Evolutionary conservation across 2,888 invertebrate genomes (phyloP).

Genomic region (Hypena proboscidalis): DNA sequence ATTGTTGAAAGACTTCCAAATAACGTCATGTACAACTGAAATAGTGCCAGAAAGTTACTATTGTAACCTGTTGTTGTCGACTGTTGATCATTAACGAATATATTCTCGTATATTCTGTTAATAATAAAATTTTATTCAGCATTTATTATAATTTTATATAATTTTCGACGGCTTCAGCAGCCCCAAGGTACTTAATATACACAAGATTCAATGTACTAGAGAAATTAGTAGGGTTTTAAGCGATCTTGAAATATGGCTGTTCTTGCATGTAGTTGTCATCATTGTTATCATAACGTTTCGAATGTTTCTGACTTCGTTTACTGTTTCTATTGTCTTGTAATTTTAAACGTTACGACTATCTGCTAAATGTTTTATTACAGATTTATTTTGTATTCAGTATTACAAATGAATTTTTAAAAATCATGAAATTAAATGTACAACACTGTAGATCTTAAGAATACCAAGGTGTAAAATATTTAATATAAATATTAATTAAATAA

Average conservation of each 20-base stretch:
- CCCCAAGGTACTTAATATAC: slow-evolving; percentile 72
- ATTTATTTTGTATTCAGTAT: slow-evolving; percentile 55
- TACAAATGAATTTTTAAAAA: slow-evolving; percentile 56
- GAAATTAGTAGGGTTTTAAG: slow-evolving; percentile 6
- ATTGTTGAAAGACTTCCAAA: slow-evolving; percentile 26
- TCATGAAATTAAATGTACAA: slow-evolving; percentile 57
- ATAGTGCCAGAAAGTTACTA: slow-evolving; percentile 51
- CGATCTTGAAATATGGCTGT: slow-evolving; percentile 9
- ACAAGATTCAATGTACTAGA: slow-evolving; percentile 35
- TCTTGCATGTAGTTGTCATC: slow-evolving; percentile 15
- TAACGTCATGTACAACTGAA: slow-evolving; percentile 51
- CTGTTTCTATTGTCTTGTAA: slow-evolving; percentile 32
- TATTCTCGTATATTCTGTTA: slow-evolving; percentile 27
- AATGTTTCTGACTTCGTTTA: no score
- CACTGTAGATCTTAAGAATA: slow-evolving; percentile 62
- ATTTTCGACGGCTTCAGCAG: slow-evolving; percentile 55
- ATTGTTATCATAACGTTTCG: no score
- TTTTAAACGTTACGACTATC: slow-evolving; percentile 19
- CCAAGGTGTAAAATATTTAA: slow-evolving; percentile 55
- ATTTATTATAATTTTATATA: slow-evolving; percentile 66
- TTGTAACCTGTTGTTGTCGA: slow-evolving; percentile 27
- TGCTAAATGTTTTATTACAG: slow-evolving; percentile 24
- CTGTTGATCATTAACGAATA: slow-evolving; percentile 40
- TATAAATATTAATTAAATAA: slow-evolving; percentile 45
- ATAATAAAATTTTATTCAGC: slow-evolving; percentile 46